Evolutionary conservation across 2,888 invertebrate species (phyloP).

Genomic region (Dermolepida albohirtum): DNA sequence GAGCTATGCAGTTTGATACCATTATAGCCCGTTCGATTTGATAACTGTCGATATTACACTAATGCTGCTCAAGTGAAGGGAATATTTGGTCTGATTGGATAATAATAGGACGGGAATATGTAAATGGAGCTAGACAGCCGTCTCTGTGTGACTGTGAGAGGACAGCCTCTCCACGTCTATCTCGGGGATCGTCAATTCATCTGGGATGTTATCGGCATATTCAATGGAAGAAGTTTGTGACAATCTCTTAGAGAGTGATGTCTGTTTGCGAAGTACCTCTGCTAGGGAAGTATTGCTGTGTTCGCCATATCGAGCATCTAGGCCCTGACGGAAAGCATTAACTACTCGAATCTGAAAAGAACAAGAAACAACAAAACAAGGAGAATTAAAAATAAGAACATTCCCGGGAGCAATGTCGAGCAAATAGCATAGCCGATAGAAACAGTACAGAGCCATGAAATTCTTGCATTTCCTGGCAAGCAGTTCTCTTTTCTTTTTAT

Average conservation of each 20-base stretch:
- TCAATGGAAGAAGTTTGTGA: slow-evolving; percentile 93
- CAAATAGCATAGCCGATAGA: slow-evolving; percentile 64
- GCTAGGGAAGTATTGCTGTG: slow-evolving; percentile 92
- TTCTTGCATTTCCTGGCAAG: slow-evolving; percentile 52
- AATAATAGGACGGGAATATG: slow-evolving; percentile 50
- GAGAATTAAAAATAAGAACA: slow-evolving; percentile 65
- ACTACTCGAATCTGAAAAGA: slow-evolving; percentile 98
- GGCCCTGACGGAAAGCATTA: slow-evolving; percentile 99
- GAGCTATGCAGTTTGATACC: slow-evolving; percentile 47
- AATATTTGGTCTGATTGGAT: slow-evolving; percentile 51
- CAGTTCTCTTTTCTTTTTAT: slow-evolving; percentile 50
- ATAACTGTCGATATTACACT: slow-evolving; percentile 45
- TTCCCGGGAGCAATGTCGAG: slow-evolving; percentile 61
- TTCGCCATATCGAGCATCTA: slow-evolving; percentile 94
- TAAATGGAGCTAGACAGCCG: slow-evolving; percentile 79
- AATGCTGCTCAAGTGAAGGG: slow-evolving; percentile 53
- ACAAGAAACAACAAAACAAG: slow-evolving; percentile 67
- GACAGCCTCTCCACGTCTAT: slow-evolving; percentile 93
- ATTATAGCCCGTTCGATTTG: slow-evolving; percentile 29
- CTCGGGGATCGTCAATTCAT: slow-evolving; percentile 89
- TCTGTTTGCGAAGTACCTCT: slow-evolving; percentile 93
- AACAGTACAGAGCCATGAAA: slow-evolving; percentile 59
- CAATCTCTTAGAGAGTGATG: slow-evolving; percentile 90
- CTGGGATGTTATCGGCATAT: slow-evolving; percentile 89
- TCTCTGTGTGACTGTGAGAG: slow-evolving; percentile 94